Evolutionary conservation across 2,113 vertebrate genomes (phyloP).

Genomic region (Diadophis punctatus): DNA sequence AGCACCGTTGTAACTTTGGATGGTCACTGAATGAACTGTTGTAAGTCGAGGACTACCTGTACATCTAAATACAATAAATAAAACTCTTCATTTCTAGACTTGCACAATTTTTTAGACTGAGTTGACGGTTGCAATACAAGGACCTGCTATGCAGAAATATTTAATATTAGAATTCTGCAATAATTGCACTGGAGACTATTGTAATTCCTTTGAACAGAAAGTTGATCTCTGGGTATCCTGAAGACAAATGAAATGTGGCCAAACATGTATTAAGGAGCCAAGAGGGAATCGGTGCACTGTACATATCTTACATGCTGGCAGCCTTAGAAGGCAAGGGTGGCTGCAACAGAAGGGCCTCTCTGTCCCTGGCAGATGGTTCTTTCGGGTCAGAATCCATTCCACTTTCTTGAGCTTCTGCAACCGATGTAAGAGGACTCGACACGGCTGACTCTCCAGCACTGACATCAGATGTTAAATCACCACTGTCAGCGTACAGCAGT

Average conservation of each 20-base stretch:
- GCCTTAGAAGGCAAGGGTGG: slow-evolving; percentile 78
- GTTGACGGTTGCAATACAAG: not conserved
- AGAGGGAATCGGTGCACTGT: slow-evolving; percentile 64
- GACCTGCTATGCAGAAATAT: not conserved
- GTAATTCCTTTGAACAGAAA: not conserved
- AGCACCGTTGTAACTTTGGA: too few relatives aligned
- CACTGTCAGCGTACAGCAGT: slow-evolving; percentile 87
- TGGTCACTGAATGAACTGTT: too few relatives aligned
- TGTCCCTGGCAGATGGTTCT: slow-evolving; percentile 75
- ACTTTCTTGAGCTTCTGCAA: slow-evolving; percentile 72
- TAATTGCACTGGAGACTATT: not conserved
- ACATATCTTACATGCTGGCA: slow-evolving; percentile 85
- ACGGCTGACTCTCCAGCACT: slow-evolving; percentile 71
- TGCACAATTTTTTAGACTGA: not conserved
- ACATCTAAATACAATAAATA: not conserved
- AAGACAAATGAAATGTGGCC: slow-evolving; percentile 48
- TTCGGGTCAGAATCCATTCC: slow-evolving; percentile 62
- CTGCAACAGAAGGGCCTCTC: slow-evolving; percentile 71
- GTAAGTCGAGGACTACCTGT: not conserved
- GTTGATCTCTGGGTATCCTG: slow-evolving; percentile 41
- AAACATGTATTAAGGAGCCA: slow-evolving; percentile 63
- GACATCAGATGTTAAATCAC: slow-evolving; percentile 73
- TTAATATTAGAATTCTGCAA: not conserved
- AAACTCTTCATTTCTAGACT: not conserved
- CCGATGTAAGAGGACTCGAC: slow-evolving; percentile 66